Conservation (phyloP, 2,797 vertebrate species). For the Sparidentex hasta region DNA sequence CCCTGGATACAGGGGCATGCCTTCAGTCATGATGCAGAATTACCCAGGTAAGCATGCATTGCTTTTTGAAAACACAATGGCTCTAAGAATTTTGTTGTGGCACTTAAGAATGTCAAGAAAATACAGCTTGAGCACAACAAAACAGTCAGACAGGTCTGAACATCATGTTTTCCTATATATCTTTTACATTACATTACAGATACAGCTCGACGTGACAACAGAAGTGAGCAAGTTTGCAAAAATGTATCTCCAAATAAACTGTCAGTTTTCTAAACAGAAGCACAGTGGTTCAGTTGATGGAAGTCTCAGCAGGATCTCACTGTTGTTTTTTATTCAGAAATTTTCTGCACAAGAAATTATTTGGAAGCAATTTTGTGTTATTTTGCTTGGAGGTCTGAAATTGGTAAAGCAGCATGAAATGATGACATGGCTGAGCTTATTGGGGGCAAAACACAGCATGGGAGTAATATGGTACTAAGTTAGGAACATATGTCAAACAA, state of each 20-base stretch:
- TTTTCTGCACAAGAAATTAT: neutral
- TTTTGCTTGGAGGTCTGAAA: slow-evolving; percentile 14
- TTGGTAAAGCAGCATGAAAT: slow-evolving; percentile 23
- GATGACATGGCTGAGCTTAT: slow-evolving; percentile 7
- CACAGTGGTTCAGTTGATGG: too few species aligned
- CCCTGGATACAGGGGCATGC: slow-evolving; percentile 94
- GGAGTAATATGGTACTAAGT: slow-evolving; percentile 13
- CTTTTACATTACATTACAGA: too few species aligned
- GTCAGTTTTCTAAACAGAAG: too few species aligned
- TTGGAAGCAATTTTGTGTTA: neutral
- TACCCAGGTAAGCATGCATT: slow-evolving; percentile 90
- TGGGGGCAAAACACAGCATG: slow-evolving; percentile 2
- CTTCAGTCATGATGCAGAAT: slow-evolving; percentile 97
- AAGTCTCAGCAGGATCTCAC: neutral
- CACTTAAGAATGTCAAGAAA: neutral
- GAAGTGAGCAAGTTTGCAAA: too few species aligned
- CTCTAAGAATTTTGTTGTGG: neutral
- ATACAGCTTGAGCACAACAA: too few species aligned
- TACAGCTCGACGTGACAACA: too few species aligned
- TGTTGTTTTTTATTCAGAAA: slow-evolving; percentile 4
- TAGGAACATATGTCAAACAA: slow-evolving; percentile 10
- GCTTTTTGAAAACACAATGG: neutral
- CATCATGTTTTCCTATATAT: too few species aligned
- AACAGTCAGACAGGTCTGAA: too few species aligned
- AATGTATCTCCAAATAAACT: too few species aligned